Evolutionary conservation across 2,888 invertebrate species (phyloP).

Genomic region (Pomacea canaliculata): DNA sequence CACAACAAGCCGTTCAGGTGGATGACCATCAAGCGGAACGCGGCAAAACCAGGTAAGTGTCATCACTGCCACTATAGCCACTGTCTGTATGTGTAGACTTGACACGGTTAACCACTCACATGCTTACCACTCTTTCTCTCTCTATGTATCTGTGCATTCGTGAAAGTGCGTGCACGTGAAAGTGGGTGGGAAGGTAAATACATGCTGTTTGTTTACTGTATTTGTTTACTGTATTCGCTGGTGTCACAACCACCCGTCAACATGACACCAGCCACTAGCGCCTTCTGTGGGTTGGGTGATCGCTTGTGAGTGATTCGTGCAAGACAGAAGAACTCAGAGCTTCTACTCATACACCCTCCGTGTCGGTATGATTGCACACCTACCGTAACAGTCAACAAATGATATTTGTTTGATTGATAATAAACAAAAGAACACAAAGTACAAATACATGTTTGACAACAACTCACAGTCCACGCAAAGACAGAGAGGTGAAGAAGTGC

Average conservation of each 20-base stretch:
- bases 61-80: neutral
- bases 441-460: too few relatives aligned
- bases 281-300: too few relatives aligned
- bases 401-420: too few relatives aligned
- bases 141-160: slow-evolving; percentile 3
- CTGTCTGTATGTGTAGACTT: neutral
- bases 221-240: neutral
- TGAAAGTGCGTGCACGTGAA: slow-evolving; percentile 9
- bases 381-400: too few relatives aligned
- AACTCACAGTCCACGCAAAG: too few relatives aligned
- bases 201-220: neutral
- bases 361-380: too few relatives aligned
- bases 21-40: slow-evolving; percentile 99
- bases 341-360: too few relatives aligned
- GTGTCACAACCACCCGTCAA: neutral
- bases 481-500: too few relatives aligned
- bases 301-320: too few relatives aligned
- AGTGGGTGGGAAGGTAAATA: neutral
- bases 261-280: too few relatives aligned
- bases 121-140: slow-evolving; percentile 1
- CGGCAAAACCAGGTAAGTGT: slow-evolving; percentile 86
- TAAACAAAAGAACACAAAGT: too few relatives aligned
- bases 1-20: slow-evolving; percentile 84
- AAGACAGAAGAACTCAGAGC: too few relatives aligned
- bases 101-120: neutral